Percentiles rank a stretch among this genome's conserved stretches.
These are phyloP conservation scores for Drosophila athabasca DNA, from an alignment of 1,140 invertebrate genomes.

Conservation along the genomic window DNA sequence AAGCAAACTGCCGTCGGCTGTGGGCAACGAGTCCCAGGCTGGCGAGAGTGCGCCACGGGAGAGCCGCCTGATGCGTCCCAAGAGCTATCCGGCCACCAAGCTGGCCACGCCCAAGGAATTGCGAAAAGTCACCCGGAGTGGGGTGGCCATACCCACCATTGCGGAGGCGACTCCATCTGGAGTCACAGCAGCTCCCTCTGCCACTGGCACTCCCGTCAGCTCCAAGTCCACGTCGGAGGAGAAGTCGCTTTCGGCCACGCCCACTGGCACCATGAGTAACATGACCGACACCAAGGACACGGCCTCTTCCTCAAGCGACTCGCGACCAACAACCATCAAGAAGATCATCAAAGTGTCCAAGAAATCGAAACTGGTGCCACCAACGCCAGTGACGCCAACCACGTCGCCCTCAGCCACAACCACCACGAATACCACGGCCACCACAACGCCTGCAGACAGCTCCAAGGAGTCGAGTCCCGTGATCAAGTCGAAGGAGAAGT, in stretches of 20 bases:
- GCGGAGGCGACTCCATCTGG: constrained; percentile 26
- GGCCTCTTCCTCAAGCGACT: constrained; percentile 50
- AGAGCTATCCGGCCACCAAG: constrained; percentile 85
- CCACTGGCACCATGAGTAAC: constrained; percentile 29
- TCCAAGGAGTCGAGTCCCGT: constrained; percentile 73
- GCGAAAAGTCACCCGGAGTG: constrained; percentile 66
- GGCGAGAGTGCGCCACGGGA: constrained; percentile 40
- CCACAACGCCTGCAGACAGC: constrained; percentile 60
- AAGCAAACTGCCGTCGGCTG: constrained; percentile 31
- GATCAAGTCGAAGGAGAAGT: constrained; percentile 67
- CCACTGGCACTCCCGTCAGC: constrained; percentile 16
- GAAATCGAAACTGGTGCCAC: constrained; percentile 74
- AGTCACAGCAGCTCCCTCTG: not conserved
- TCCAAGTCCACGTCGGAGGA: constrained; percentile 64
- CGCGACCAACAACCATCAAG: constrained; percentile 55
- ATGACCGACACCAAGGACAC: constrained; percentile 46
- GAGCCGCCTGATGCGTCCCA: constrained; percentile 78
- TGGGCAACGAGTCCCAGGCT: not conserved
- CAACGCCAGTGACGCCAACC: constrained; percentile 49
- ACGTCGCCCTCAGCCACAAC: constrained; percentile 31
- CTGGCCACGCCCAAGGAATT: constrained; percentile 78
- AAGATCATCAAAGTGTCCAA: constrained; percentile 71
- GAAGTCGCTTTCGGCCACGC: constrained; percentile 47
- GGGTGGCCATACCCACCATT: constrained; percentile 62
- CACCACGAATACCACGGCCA: constrained; percentile 61